Base-by-base conservation (phyloP, 92 coral and sea anemone genomes). In the Umimayanthus chanpuru region DNA sequence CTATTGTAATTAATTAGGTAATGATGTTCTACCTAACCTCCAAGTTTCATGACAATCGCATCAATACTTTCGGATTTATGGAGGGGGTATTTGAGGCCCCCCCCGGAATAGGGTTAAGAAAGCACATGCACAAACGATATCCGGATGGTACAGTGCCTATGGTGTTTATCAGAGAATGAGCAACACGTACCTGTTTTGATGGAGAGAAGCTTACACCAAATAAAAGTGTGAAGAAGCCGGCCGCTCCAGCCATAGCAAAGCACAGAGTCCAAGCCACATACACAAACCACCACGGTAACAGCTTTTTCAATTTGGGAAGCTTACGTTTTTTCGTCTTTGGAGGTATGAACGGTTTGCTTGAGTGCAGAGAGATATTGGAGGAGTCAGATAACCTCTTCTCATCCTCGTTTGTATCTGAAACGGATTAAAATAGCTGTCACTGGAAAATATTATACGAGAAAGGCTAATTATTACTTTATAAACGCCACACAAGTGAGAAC, bases 201-300 rank as follows among this genome's bases (percentile, higher is more conserved):
- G 68, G 83, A 21, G 92, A 87, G 58, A 95, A 94, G 39, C 76
- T 82, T 8, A 88, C 56, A 70, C 99, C 99, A 41, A 89, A 97
- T 25, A 95, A 85, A 1, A 97, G 88, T 9, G 98, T 95, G 89
- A 97, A 92, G 82, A 94, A 91, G 5, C 89, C 98, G 1, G 99
- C 94, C 8, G 83, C 85, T 12, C 67, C 68, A 26, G 94, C 90
- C 16, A 94, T 91, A 21, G 89, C 40, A 25, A 95, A 53, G 88
- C 96, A 93, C 79, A 95, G 49, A 53, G 92, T 85, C 99, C 99
- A 97, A 1, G 92, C 97, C 28, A 95, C 90, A 81, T 85, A 94
- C 64, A 95, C 95, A 81, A 97, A 95, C 99, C 99, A 97, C 99
- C 99, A 95, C 0, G 99, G 99, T 5, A 97, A 88, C 47, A 95